phyloP scores from a whole-genome alignment of 2,888 invertebrate species.

The Lasioglossum malachurum region DNA sequence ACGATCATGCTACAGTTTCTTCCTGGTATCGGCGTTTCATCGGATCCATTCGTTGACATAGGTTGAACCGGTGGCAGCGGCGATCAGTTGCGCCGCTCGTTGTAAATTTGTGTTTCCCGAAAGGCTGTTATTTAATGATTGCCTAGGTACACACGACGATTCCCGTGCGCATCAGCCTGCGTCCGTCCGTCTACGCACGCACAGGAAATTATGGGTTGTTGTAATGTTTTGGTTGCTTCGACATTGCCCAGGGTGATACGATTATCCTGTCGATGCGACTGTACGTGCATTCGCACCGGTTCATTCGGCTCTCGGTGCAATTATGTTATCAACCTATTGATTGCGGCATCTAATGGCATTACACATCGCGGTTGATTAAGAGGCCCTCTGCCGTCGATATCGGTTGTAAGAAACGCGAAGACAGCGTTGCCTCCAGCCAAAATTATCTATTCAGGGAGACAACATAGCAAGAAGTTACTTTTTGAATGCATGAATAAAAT shows the following conservation, averaged over 20 bases:
- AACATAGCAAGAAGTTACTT: background rate
- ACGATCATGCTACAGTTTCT: background rate
- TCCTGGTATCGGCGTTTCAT: background rate
- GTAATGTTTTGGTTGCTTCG: conserved; percentile 43
- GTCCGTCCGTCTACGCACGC: conserved; percentile 11
- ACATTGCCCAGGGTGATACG: conserved; percentile 63
- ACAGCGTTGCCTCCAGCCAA: background rate
- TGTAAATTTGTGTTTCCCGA: conserved; percentile 28
- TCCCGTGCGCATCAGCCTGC: conserved; percentile 11
- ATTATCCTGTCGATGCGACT: conserved; percentile 55
- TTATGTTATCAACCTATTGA: conserved; percentile 52
- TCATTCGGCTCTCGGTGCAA: conserved; percentile 46
- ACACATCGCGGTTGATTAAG: conserved; percentile 22
- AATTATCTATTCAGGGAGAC: background rate
- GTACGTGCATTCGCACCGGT: conserved; percentile 20
- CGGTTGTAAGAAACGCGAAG: background rate
- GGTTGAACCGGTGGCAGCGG: background rate
- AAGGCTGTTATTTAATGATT: conserved; percentile 39
- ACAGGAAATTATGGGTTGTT: conserved; percentile 62
- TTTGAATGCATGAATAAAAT: background rate
- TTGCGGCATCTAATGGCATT: conserved; percentile 22
- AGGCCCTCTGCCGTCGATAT: background rate
- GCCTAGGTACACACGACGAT: conserved; percentile 25
- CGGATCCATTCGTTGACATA: background rate
- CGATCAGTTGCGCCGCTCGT: conserved; percentile 21